Conservation (phyloP, 2,888 invertebrate species). For the Pristionchus exspectatus region DNA sequence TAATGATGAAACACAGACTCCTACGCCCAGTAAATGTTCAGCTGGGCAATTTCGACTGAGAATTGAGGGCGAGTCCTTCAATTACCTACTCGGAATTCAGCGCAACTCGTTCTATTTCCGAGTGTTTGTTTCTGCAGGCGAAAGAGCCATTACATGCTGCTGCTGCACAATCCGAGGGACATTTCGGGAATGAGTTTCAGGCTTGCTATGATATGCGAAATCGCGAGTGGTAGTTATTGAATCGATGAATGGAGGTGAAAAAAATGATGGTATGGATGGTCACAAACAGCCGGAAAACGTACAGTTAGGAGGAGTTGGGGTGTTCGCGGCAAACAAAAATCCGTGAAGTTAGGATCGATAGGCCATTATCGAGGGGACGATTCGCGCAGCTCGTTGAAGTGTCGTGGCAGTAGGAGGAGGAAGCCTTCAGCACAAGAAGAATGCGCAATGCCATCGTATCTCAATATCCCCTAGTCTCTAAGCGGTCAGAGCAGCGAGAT, state of each 20-base stretch:
- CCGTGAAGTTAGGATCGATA: too few species aligned
- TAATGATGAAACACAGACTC: too few species aligned
- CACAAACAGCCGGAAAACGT: too few species aligned
- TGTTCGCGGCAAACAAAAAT: too few species aligned
- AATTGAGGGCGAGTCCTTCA: not conserved
- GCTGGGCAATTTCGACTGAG: too few species aligned
- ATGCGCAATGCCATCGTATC: not conserved
- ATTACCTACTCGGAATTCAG: not conserved
- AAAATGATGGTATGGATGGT: not conserved
- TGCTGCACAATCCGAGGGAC: not conserved
- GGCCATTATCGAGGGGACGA: not conserved
- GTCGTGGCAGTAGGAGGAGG: not conserved
- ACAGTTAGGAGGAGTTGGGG: too few species aligned
- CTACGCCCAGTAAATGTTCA: too few species aligned
- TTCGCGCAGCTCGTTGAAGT: not conserved
- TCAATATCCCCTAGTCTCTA: not conserved
- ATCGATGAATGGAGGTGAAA: not conserved
- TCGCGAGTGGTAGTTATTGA: not conserved
- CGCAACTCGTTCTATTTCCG: not conserved
- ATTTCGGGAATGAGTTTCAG: constrained; percentile 1
- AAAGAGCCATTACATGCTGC: not conserved
- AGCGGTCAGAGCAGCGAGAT: not conserved
- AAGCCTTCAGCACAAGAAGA: not conserved
- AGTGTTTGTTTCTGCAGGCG: constrained; percentile 1
- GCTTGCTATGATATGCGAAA: not conserved